A percentile compares a stretch with the other conserved stretches of the same genome.
Conservation (phyloP, 2,797 vertebrate species). For the Peromyscus melanophrys region DNA sequence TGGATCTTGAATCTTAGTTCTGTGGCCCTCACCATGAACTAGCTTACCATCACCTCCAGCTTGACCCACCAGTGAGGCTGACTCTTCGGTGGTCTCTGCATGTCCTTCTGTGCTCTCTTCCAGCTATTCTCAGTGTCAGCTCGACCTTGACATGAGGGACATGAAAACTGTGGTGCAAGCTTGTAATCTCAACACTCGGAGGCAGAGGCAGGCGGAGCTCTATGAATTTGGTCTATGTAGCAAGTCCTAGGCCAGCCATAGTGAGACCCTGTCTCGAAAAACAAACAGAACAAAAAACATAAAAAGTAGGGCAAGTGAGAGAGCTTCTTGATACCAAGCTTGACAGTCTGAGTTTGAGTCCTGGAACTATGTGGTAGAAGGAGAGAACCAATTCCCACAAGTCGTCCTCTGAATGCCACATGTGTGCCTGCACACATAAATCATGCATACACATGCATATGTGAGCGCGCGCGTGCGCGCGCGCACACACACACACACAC, state of each 20-base stretch:
- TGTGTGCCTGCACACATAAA: neutral
- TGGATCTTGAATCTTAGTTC: slow-evolving; percentile 58
- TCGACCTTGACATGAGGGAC: slow-evolving; percentile 20
- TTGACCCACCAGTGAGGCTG: neutral
- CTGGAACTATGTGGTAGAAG: neutral
- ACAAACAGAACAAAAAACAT: neutral
- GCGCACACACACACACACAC: too few species aligned
- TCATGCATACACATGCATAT: neutral
- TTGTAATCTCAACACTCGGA: neutral
- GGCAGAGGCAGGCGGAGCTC: neutral
- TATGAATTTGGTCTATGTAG: neutral
- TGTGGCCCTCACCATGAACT: slow-evolving; percentile 24
- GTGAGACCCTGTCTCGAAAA: neutral
- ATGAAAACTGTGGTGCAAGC: neutral
- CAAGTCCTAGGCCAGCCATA: neutral
- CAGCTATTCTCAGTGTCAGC: slow-evolving; percentile 52
- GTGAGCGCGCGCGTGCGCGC: too few species aligned
- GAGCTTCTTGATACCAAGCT: neutral
- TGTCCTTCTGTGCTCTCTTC: slow-evolving; percentile 56
- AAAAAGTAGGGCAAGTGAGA: neutral
- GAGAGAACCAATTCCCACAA: neutral
- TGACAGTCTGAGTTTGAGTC: neutral
- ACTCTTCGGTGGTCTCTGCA: slow-evolving; percentile 58
- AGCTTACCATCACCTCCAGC: slow-evolving; percentile 26
- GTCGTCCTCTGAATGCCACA: neutral